Evolutionary conservation across 2,113 vertebrate genomes (phyloP).

Genomic region (Limnothrissa miodon): DNA sequence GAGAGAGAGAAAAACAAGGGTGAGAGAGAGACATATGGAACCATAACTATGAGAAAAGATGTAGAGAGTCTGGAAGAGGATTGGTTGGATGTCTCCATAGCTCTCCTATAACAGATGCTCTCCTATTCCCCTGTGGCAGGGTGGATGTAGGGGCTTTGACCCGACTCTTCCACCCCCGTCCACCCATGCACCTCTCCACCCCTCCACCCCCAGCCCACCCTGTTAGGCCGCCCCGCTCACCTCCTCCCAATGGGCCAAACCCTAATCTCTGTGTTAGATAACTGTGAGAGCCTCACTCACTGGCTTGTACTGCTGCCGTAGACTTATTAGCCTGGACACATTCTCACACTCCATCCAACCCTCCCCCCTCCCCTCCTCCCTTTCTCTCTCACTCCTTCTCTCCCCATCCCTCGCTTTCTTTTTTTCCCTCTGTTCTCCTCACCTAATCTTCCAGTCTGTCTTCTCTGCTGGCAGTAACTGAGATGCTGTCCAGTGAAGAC

Average conservation of each 20-base stretch:
- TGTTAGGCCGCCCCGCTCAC: background rate
- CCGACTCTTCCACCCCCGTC: background rate
- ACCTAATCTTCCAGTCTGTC: background rate
- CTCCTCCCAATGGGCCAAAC: background rate
- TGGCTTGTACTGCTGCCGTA: background rate
- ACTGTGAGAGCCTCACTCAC: background rate
- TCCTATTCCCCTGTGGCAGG: background rate
- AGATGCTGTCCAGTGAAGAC: background rate
- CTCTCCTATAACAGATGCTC: background rate
- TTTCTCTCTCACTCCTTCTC: background rate
- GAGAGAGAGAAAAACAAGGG: too few relatives aligned
- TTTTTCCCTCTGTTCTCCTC: background rate
- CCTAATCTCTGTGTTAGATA: constrained; percentile 1
- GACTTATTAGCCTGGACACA: background rate
- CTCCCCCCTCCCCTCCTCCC: background rate
- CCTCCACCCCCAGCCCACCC: background rate
- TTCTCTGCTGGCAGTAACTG: too few relatives aligned
- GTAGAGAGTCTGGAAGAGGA: background rate
- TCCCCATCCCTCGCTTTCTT: background rate
- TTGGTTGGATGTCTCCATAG: background rate
- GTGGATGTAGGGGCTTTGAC: background rate
- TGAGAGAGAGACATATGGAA: too few relatives aligned
- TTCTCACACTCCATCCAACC: background rate
- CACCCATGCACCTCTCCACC: background rate
- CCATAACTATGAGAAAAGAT: too few relatives aligned